Base-by-base conservation (phyloP, 2,888 invertebrate genomes). In the Drosophila multiciliata region DNA sequence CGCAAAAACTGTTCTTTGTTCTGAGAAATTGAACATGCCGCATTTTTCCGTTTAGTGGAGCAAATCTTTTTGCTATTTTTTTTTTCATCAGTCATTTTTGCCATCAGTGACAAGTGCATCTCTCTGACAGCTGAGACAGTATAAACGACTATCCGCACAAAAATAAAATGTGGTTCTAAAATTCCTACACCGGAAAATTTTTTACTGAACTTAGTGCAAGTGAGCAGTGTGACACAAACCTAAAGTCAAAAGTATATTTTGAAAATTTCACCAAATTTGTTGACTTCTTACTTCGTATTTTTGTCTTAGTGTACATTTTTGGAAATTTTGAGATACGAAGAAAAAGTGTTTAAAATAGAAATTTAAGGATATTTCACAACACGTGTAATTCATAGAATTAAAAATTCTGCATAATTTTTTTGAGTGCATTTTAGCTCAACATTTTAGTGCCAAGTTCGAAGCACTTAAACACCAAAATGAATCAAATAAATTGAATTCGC, bases 21-120 rank as follows among this genome's bases (percentile, higher is more conserved):
- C 26, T 50, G 36, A 42, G 20, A 26, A 66, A 68, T 54, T 52
- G 58, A 60, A 63, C 81, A 68, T 76, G 67, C 65, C 65, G 63
- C 81, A 80, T 33, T 65, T 65, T 81, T 81, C 73, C 73, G 81
- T 40, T 78, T 33, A 54, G 73, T 40, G 20, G 29, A n/a, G 26
- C 36, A 52, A 61, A 32, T 73, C 62, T 52, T 42, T 29, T n/a
- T 32, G 29, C 23, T 58, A 26, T 36, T 36, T 52, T 62, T n/a
- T 49, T 55, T 45, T 49, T 8, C 29, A 29, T 5, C 11, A 17
- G 66, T 48, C 48, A 36, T 2, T 60, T 35, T 50, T 57, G 26
- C 48, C 52, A 42, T 50, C 26, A 32, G 52, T 52, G 60, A 50
- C 59, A 66, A 59, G 59, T 65, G 54, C 66, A 73, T 38, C 57